Base-by-base conservation (phyloP, 2,797 vertebrate species). In the Odontamblyopus rebecca region DNA sequence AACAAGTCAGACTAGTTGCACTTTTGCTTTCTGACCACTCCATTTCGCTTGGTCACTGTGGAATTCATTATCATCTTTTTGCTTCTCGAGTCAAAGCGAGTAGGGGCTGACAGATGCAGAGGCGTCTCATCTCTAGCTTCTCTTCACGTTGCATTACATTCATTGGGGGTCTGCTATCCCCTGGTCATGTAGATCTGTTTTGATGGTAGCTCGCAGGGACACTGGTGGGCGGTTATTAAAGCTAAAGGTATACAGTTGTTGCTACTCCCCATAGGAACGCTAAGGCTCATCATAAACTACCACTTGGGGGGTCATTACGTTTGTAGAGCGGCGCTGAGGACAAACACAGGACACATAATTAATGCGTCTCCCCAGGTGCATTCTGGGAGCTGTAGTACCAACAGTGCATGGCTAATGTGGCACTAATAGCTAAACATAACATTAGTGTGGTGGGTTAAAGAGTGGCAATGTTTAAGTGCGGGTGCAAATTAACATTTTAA, bases 41-140 rank as follows among this genome's bases (percentile, higher is more conserved):
- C 75, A 81, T 86, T 88, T 69, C 79, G 64, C 89, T 74, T 76
- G 81, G 89, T 86, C 89, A 90, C 86, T 86, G 78, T 83, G 87
- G 91, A 91, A 93, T 93, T 90, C 87, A 93, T 94, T 93, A 92
- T 86, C 84, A 92, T 91, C 87, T 88, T 92, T 92, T 89, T 89
- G 87, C 90, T 88, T 84, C 89, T 89, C 70, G 81, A 85, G 86
- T 88, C 86, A 79, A 87, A 81, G 84, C 78, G 44, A 86, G 84
- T 83, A 80, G 89, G 85, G 80, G 81, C 81, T 50, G 88, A 89
- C 86, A 89, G 86, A 80, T 89, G 88, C 76, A 86, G 89, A 85
- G 90, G 91, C 88, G 84, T 82, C 88, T 85, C 82, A 79, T 83
- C 77, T 85, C 82, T 74, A 75, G 81, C 74, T 44, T 67, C 69